Percentiles rank a stretch among this genome's conserved stretches.
phyloP scores from a whole-genome alignment of 1,140 invertebrate genomes.

The Cyclina sinensis region DNA sequence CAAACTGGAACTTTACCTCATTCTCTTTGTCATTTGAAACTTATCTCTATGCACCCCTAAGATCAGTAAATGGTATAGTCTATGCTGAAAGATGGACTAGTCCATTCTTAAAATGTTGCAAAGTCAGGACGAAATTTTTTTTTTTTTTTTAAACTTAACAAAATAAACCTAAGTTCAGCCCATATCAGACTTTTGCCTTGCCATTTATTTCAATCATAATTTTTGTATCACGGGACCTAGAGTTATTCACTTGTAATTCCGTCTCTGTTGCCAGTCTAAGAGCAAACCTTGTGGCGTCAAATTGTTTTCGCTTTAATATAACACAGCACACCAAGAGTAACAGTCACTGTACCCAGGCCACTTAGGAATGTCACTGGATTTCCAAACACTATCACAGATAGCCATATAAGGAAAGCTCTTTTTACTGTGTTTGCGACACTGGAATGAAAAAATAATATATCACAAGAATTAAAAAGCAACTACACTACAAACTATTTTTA shows the following conservation, averaged over 20 bases:
- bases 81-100: no score
- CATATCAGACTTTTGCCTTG: neutral
- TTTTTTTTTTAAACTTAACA: neutral
- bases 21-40: no score
- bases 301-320: constrained; percentile 90
- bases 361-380: constrained; percentile 93
- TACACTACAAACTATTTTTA: no score
- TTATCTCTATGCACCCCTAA: no score
- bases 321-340: constrained; percentile 92
- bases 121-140: neutral
- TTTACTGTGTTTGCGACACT: constrained; percentile 96
- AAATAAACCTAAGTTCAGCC: neutral
- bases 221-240: neutral
- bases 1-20: no score
- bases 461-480: no score
- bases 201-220: constrained; percentile 9
- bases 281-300: constrained; percentile 70
- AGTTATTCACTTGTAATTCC: constrained; percentile 42
- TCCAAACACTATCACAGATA: constrained; percentile 93
- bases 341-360: constrained; percentile 91
- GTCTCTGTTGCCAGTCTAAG: constrained; percentile 15
- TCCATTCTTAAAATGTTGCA: no score
- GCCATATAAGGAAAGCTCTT: constrained; percentile 94
- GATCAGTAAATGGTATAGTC: no score
- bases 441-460: constrained; percentile 83